Evolutionary conservation across 2,113 vertebrate genomes (phyloP), one percentile per base, ranked within the genome.

Genomic region (Gopherus flavomarginatus): DNA sequence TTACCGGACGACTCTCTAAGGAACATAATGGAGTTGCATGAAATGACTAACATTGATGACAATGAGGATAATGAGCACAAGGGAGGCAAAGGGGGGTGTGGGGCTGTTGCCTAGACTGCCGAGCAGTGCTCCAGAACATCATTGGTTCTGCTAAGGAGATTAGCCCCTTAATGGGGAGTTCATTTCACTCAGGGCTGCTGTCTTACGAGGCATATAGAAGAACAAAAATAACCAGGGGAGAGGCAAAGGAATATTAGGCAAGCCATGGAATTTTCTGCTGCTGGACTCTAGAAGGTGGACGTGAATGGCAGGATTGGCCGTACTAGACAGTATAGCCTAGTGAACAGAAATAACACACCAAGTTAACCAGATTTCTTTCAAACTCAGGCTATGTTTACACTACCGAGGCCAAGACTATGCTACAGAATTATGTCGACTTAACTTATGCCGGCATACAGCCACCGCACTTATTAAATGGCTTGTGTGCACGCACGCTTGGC

Each of bases 61-160:
- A 85, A 56, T 52, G 84, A 83, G 93, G 86, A 94, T 72, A 95
- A 96, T 79, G 47, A 72, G 90, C 88, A 62, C 53, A 50, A 53
- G 50, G 31, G 83, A 84, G 86, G 81, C 3, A 24, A 42, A 26
- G 27, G 24, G 42, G 22, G 11, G 11, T 27, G 72, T 44, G 72
- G 72, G 38, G 72, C 87, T 87, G 94, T 81, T 81, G 87, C 92
- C 82, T 94, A 78, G 79, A 27, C n/a, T 44, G 75, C 81, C 54
- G 65, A 97, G 96, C 89, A 11, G 53, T 72, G 83, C 79, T 90
- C 93, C 95, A 54, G 93, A 96, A 78, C 90, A 90, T 26, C 87
- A 84, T 1, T 27, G 0, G 81, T 56, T 8, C 92, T 85, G 85
- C 52, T 82, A 75, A 53, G 13, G 83, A 90, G 95, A 93, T 24